Evolutionary conservation across 2,888 invertebrate species (phyloP).

Genomic region (Pachymerium ferrugineum): DNA sequence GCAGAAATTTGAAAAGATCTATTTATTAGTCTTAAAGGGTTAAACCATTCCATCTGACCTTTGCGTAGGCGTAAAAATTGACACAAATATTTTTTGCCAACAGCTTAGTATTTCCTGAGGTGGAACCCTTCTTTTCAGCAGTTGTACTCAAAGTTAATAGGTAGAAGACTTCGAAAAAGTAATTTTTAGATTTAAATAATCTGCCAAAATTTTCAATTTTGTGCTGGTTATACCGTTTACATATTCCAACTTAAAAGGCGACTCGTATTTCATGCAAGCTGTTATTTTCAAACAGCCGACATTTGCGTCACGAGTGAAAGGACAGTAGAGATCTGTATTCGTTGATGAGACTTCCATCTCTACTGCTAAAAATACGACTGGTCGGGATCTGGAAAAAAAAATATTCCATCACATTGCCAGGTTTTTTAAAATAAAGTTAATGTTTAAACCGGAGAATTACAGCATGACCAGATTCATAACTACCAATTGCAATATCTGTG

Average conservation of each 20-base stretch:
- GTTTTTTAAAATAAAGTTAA: not conserved
- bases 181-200: not conserved
- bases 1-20: no score
- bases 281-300: not conserved
- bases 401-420: not conserved
- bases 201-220: not conserved
- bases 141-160: no score
- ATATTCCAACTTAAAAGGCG: not conserved
- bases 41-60: no score
- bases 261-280: not conserved
- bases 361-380: not conserved
- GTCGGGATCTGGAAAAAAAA: not conserved
- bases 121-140: no score
- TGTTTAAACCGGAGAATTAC: not conserved
- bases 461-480: constrained; percentile 20
- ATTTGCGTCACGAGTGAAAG: not conserved
- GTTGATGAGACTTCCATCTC: not conserved
- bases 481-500: constrained; percentile 3
- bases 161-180: no score
- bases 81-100: no score
- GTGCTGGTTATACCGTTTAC: not conserved
- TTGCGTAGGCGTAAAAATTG: no score
- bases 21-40: no score
- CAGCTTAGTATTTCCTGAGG: no score
- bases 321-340: not conserved